These are phyloP conservation scores for Apistogramma diplotaenia DNA, from an alignment of 2,113 vertebrate species.

Conservation along the genomic window DNA sequence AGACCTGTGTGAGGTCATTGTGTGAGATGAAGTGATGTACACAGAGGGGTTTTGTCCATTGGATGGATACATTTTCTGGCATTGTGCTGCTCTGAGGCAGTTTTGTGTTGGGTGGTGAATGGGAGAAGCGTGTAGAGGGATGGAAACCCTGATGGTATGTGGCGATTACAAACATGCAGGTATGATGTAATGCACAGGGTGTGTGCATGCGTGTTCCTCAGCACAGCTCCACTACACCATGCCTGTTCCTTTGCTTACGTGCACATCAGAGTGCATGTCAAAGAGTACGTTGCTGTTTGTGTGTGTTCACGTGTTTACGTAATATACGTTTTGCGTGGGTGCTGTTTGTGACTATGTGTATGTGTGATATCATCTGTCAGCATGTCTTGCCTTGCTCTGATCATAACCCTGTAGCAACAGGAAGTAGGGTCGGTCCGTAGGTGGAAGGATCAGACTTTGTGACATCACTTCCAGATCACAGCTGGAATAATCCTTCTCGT, in stretches of 20 bases:
- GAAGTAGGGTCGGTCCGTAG: slow-evolving; percentile 87
- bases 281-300: background rate
- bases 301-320: slow-evolving; percentile 35
- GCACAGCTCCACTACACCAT: slow-evolving; percentile 6
- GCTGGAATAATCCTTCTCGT: slow-evolving; percentile 68
- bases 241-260: slow-evolving; percentile 31
- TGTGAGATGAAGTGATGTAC: slow-evolving; percentile 66
- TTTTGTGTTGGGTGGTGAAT: slow-evolving; percentile 71
- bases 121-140: slow-evolving; percentile 56
- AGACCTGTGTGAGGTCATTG: slow-evolving; percentile 78
- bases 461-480: slow-evolving; percentile 87
- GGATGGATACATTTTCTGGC: slow-evolving; percentile 50
- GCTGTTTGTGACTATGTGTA: slow-evolving; percentile 37
- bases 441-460: slow-evolving; percentile 89
- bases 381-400: slow-evolving; percentile 83
- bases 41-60: slow-evolving; percentile 59
- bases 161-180: slow-evolving; percentile 77
- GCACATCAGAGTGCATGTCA: slow-evolving; percentile 11
- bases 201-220: slow-evolving; percentile 37
- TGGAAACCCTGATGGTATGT: slow-evolving; percentile 77
- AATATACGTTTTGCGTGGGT: slow-evolving; percentile 24
- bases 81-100: slow-evolving; percentile 67
- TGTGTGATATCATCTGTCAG: slow-evolving; percentile 53
- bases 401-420: slow-evolving; percentile 89
- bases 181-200: slow-evolving; percentile 72